phyloP scores from a whole-genome alignment of 2,113 vertebrate genomes.

The Callaeas wilsoni region DNA sequence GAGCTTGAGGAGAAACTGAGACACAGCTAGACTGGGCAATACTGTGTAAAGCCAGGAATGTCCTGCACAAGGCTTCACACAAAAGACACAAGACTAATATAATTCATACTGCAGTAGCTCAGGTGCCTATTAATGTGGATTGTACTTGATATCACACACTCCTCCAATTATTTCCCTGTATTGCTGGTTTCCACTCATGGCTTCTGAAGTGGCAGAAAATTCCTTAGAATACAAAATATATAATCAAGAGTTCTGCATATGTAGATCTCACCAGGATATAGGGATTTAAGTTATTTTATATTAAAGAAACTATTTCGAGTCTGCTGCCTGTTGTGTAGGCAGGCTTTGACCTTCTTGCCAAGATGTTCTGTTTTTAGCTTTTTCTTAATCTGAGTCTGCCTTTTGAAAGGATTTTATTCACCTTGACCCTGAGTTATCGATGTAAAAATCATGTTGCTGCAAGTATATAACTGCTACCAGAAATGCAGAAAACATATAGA shows the following conservation, averaged over 20 bases:
- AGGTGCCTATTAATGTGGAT: neutral
- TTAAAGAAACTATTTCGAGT: neutral
- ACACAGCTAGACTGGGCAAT: neutral
- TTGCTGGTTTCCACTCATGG: neutral
- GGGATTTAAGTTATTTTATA: neutral
- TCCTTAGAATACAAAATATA: neutral
- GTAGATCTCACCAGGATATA: neutral
- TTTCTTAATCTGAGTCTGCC: neutral
- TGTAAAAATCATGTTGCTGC: neutral
- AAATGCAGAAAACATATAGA: neutral
- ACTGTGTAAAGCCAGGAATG: neutral
- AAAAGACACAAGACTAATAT: neutral
- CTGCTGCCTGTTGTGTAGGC: neutral
- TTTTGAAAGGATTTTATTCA: neutral
- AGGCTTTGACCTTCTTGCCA: neutral
- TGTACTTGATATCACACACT: neutral
- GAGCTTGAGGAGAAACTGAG: neutral
- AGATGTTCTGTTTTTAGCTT: neutral
- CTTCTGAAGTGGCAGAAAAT: neutral
- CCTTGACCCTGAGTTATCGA: neutral
- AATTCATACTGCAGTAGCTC: neutral
- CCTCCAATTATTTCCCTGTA: neutral
- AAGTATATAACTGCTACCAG: neutral
- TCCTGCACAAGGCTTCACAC: neutral
- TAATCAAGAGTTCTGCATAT: neutral